Evolutionary conservation across 2,797 vertebrate species (phyloP).

Genomic region (Halcyon smyrnensis): DNA sequence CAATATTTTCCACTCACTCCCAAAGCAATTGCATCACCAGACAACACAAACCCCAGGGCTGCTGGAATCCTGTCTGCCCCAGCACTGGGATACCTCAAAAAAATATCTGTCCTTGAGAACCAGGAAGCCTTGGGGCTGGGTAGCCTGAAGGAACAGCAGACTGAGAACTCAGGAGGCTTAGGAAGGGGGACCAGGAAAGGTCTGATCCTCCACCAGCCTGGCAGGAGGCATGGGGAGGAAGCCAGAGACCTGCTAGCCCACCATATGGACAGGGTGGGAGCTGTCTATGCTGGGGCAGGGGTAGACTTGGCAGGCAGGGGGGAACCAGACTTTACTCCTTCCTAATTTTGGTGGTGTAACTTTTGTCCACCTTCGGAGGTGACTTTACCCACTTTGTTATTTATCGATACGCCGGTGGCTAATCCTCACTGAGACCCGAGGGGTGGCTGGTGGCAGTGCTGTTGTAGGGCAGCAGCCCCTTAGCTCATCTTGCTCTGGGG

Average conservation of each 20-base stretch:
- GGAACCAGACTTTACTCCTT: neutral
- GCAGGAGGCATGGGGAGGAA: neutral
- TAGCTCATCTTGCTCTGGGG: neutral
- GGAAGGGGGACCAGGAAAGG: neutral
- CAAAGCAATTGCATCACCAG: neutral
- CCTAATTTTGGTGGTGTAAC: neutral
- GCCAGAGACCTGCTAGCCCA: neutral
- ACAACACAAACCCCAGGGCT: neutral
- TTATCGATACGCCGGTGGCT: fast-evolving
- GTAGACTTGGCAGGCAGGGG: neutral
- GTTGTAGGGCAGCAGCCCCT: neutral
- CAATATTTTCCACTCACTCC: neutral
- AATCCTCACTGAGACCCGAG: neutral
- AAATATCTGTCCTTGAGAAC: neutral
- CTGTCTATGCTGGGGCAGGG: neutral
- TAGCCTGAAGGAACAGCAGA: neutral
- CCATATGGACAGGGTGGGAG: neutral
- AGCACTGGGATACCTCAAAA: neutral
- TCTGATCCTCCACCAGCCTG: neutral
- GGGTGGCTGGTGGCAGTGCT: neutral
- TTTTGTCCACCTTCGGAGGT: neutral
- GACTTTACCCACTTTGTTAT: neutral
- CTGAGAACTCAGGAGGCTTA: neutral
- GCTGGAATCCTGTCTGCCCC: neutral
- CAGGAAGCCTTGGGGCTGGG: neutral